Percentiles rank a stretch among this genome's conserved stretches.
Conservation (phyloP, 2,888 invertebrate species). For the Carterocephalus palaemon region DNA sequence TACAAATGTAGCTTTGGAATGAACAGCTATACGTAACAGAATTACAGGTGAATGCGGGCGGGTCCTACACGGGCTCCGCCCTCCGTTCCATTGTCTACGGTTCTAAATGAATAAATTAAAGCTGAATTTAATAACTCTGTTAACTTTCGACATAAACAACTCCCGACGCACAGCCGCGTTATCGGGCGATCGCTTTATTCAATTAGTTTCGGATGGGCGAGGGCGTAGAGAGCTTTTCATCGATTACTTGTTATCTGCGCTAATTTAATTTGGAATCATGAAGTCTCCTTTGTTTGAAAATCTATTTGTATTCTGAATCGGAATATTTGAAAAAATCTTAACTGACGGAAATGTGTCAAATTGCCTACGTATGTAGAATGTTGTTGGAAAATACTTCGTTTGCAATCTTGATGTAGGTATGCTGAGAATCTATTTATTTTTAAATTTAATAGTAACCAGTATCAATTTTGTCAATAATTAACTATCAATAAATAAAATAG, state of each 20-base stretch:
- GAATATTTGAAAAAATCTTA: too few relatives aligned
- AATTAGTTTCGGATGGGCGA: slow-evolving; percentile 59
- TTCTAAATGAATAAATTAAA: slow-evolving; percentile 77
- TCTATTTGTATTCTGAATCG: not conserved
- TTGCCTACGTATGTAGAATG: too few relatives aligned
- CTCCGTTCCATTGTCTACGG: slow-evolving; percentile 62
- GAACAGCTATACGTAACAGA: slow-evolving; percentile 34
- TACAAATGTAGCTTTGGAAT: slow-evolving; percentile 21
- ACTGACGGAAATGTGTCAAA: too few relatives aligned
- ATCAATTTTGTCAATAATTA: too few relatives aligned
- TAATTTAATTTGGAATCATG: slow-evolving; percentile 16
- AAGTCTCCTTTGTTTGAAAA: slow-evolving; percentile 1
- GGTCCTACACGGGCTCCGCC: slow-evolving; percentile 54
- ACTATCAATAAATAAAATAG: too few relatives aligned
- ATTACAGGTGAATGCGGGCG: slow-evolving; percentile 70
- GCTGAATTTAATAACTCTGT: slow-evolving; percentile 74
- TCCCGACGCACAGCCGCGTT: slow-evolving; percentile 64
- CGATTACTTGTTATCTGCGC: slow-evolving; percentile 20
- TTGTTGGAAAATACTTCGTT: too few relatives aligned
- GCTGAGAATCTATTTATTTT: too few relatives aligned
- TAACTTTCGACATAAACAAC: slow-evolving; percentile 71
- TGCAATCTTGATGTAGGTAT: too few relatives aligned
- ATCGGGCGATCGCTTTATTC: slow-evolving; percentile 58
- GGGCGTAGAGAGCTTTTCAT: slow-evolving; percentile 55
- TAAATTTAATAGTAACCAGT: too few relatives aligned